Percentiles rank a stretch among this genome's conserved stretches.
These are phyloP conservation scores for Phengaris arion DNA, from an alignment of 2,888 invertebrate species.

Conservation along the genomic window DNA sequence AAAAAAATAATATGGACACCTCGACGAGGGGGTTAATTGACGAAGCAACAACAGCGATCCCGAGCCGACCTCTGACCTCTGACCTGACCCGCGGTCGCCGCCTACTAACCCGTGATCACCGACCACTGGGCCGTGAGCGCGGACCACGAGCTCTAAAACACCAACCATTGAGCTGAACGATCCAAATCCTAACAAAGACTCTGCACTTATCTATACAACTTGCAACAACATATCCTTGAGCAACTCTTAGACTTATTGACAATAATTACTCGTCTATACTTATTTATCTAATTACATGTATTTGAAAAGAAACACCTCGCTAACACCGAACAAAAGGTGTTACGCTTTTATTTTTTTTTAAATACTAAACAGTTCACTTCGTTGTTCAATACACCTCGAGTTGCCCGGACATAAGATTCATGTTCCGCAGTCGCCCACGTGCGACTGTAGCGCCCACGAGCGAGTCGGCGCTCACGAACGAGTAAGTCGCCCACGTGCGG, in stretches of 20 bases:
- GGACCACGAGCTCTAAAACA: slow-evolving; percentile 45
- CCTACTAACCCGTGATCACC: not conserved
- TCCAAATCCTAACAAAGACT: slow-evolving; percentile 30
- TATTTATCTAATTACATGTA: slow-evolving; percentile 10
- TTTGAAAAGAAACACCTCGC: not conserved
- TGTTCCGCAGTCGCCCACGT: not conserved
- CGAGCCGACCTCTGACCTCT: slow-evolving; percentile 45
- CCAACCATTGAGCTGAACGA: slow-evolving; percentile 55
- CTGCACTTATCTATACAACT: slow-evolving; percentile 54
- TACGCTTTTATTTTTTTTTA: not conserved
- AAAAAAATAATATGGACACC: slow-evolving; percentile 71
- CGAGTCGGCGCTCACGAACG: not conserved
- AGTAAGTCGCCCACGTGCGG: too few species aligned
- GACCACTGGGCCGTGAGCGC: not conserved
- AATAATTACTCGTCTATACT: slow-evolving; percentile 16
- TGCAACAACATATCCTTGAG: slow-evolving; percentile 44
- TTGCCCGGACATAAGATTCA: slow-evolving; percentile 14
- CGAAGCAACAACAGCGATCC: slow-evolving; percentile 61
- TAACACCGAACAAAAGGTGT: not conserved
- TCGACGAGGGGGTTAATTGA: slow-evolving; percentile 67
- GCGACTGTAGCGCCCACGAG: not conserved
- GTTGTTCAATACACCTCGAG: slow-evolving; percentile 18
- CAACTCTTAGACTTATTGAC: slow-evolving; percentile 36
- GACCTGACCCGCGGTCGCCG: slow-evolving; percentile 33
- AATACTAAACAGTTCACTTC: slow-evolving; percentile 18